phyloP scores from a whole-genome alignment of 2,797 vertebrate species.

The Lagocephalus sceleratus region DNA sequence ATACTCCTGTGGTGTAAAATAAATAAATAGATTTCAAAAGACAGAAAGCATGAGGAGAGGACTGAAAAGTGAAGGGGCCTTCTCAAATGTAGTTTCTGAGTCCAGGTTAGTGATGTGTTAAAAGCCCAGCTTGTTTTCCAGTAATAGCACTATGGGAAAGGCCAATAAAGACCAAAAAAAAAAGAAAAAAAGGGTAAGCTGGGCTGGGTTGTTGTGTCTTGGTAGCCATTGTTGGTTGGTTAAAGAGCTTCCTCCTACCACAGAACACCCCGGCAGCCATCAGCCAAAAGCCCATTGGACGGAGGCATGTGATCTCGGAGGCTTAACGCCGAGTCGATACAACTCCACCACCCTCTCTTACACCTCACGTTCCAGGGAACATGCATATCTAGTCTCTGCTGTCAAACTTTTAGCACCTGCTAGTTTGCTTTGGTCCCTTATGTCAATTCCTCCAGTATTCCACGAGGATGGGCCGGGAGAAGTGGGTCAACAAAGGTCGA shows the following conservation, averaged over 20 bases:
- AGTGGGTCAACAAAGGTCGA: constrained; percentile 76
- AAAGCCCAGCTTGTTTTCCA: constrained; percentile 85
- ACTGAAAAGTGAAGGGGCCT: constrained; percentile 30
- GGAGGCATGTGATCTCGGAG: constrained; percentile 52
- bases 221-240: constrained; percentile 36
- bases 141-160: constrained; percentile 71
- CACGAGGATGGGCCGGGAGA: constrained; percentile 55
- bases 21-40: constrained; percentile 12
- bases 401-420: constrained; percentile 83
- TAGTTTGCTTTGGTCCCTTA: constrained; percentile 60
- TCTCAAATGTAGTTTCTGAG: constrained; percentile 86
- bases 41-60: constrained; percentile 1
- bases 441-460: constrained; percentile 63
- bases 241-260: constrained; percentile 16
- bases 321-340: constrained; percentile 70
- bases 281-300: constrained; percentile 38
- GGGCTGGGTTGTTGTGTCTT: constrained; percentile 24
- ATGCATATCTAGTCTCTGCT: constrained; percentile 68
- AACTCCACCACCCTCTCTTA: constrained; percentile 65
- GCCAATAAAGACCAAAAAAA: constrained; percentile 21
- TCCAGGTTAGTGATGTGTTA: constrained; percentile 87
- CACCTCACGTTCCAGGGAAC: constrained; percentile 72
- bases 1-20: constrained; percentile 87
- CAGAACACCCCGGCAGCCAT: constrained; percentile 27
- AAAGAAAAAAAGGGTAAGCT: constrained; percentile 40